Conservation (phyloP, 2,888 invertebrate species). For the Dicycla oo region DNA sequence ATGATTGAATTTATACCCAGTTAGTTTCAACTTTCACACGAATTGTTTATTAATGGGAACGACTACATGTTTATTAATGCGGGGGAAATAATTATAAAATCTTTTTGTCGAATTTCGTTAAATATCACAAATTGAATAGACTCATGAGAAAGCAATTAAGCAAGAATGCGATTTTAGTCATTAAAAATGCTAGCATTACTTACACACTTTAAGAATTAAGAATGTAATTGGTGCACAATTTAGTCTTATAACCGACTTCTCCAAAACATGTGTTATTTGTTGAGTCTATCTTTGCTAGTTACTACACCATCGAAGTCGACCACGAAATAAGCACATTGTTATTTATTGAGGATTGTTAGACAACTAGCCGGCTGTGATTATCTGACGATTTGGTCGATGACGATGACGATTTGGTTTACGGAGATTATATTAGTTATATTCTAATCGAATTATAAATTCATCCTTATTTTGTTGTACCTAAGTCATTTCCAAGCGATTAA, state of each 20-base stretch:
- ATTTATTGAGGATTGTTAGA: not conserved
- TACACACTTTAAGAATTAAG: not conserved
- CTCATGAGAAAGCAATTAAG: not conserved
- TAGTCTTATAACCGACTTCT: not conserved
- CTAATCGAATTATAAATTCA: not conserved
- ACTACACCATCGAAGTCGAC: not conserved
- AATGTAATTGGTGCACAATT: conserved; percentile 1
- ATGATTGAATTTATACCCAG: not conserved
- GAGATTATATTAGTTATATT: not conserved
- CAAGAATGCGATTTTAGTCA: conserved; percentile 11
- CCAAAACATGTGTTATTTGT: not conserved
- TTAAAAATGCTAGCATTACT: conserved; percentile 5
- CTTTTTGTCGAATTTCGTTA: not conserved
- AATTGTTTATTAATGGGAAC: too few species aligned
- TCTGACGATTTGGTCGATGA: conserved; percentile 1
- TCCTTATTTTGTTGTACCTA: not conserved
- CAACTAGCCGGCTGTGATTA: not conserved
- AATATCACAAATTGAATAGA: not conserved
- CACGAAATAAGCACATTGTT: not conserved
- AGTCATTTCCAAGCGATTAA: not conserved
- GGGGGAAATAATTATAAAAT: not conserved
- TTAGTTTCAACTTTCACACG: not conserved
- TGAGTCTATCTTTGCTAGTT: not conserved
- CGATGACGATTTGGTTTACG: conserved; percentile 4
- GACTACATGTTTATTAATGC: too few species aligned